These are phyloP conservation scores for Herminia tarsipennalis DNA, from an alignment of 2,888 invertebrate genomes.

Conservation along the genomic window DNA sequence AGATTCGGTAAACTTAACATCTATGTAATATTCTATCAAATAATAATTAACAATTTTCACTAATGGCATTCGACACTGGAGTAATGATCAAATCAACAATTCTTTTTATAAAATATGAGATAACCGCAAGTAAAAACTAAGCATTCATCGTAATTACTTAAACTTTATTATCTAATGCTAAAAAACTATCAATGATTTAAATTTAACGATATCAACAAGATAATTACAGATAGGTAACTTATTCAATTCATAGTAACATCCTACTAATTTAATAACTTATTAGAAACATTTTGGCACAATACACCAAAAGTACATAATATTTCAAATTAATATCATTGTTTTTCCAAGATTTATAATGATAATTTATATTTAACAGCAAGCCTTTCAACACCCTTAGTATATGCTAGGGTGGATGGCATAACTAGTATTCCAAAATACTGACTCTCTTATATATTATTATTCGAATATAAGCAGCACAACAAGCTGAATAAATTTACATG, in stretches of 20 bases:
- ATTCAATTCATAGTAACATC: constrained; percentile 37
- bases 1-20: constrained; percentile 32
- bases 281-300: constrained; percentile 66
- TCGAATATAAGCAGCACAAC: constrained; percentile 2
- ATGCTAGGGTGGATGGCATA: background rate
- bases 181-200: constrained; percentile 27
- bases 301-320: constrained; percentile 54
- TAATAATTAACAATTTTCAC: constrained; percentile 56
- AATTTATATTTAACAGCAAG: background rate
- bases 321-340: constrained; percentile 19
- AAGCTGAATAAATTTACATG: background rate
- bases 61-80: constrained; percentile 70
- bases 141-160: constrained; percentile 27
- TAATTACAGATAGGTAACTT: constrained; percentile 53
- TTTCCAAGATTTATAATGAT: background rate
- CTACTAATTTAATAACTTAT: constrained; percentile 52
- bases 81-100: constrained; percentile 45
- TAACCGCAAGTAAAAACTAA: constrained; percentile 44
- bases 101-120: constrained; percentile 43
- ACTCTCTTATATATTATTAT: constrained; percentile 10
- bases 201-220: constrained; percentile 28
- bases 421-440: constrained; percentile 26
- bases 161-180: constrained; percentile 24
- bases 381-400: background rate
- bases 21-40: constrained; percentile 31